Evolutionary conservation across 2,888 invertebrate genomes (phyloP).

Genomic region (Tachina lurida): DNA sequence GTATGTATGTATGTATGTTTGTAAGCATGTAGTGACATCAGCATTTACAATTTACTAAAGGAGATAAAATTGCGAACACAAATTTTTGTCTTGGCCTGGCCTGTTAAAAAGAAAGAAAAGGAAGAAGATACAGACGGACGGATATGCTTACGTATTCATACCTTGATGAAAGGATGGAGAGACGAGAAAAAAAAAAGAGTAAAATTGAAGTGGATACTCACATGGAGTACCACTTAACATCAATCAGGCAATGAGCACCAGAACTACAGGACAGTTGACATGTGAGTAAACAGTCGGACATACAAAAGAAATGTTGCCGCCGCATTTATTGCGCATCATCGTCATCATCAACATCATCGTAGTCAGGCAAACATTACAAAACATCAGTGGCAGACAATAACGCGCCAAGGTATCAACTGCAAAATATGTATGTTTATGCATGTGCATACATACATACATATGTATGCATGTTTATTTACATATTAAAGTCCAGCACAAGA

Average conservation of each 20-base stretch:
- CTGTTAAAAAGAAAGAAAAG: conserved; percentile 1
- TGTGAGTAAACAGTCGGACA: conserved; percentile 77
- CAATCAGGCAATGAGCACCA: conserved; percentile 79
- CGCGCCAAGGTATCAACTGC: conserved; percentile 62
- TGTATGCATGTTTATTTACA: neutral
- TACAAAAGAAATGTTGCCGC: conserved; percentile 71
- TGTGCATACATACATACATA: neutral
- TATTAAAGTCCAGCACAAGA: too few species aligned
- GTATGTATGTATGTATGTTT: too few species aligned
- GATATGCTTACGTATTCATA: conserved; percentile 3
- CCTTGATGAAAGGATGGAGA: conserved; percentile 40
- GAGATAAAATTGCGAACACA: conserved; percentile 61
- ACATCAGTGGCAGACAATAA: conserved; percentile 69
- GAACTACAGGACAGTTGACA: conserved; percentile 79
- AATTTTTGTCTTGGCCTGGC: conserved; percentile 27
- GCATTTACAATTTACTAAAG: conserved; percentile 69
- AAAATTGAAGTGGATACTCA: conserved; percentile 69
- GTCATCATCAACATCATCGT: conserved; percentile 57
- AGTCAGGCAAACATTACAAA: conserved; percentile 44
- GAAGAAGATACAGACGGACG: conserved; percentile 4
- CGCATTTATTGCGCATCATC: conserved; percentile 69
- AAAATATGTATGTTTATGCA: neutral
- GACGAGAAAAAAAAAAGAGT: conserved; percentile 38
- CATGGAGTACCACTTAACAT: conserved; percentile 78
- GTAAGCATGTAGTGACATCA: conserved; percentile 63